A percentile compares a stretch with the other conserved stretches of the same genome.
phyloP scores from a whole-genome alignment of 2,888 invertebrate genomes.

The Oscheius onirici region DNA sequence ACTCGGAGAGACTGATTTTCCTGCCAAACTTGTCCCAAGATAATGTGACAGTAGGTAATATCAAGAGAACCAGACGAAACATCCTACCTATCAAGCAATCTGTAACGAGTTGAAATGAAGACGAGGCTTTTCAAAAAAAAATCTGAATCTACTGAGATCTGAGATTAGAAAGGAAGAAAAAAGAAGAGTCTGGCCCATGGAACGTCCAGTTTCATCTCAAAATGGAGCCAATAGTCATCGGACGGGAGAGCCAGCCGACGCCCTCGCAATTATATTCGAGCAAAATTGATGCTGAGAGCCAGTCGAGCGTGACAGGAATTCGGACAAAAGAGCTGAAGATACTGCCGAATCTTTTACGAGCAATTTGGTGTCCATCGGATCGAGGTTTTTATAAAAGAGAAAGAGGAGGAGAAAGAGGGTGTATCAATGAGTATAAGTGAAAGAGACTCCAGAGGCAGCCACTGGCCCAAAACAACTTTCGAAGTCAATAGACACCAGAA shows the following conservation, averaged over 20 bases:
- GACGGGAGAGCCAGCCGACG: neutral
- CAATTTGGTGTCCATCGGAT: neutral
- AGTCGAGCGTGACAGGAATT: neutral
- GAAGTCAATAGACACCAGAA: neutral
- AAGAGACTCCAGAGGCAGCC: neutral
- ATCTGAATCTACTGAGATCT: too few species aligned
- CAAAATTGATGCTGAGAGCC: slow-evolving; percentile 11
- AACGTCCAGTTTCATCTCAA: slow-evolving; percentile 2
- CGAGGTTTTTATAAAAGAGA: neutral
- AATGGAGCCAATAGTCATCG: slow-evolving; percentile 7
- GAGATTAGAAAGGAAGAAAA: neutral
- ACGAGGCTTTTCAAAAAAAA: too few species aligned
- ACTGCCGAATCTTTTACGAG: neutral
- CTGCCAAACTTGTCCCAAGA: slow-evolving; percentile 28
- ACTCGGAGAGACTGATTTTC: slow-evolving; percentile 26
- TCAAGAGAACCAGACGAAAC: neutral
- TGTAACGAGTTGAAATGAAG: too few species aligned
- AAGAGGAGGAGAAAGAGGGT: neutral
- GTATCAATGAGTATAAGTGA: neutral
- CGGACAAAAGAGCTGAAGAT: neutral
- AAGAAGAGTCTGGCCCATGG: neutral
- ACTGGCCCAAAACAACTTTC: neutral
- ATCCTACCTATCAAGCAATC: too few species aligned
- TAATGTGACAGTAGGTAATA: neutral
- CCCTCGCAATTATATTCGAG: slow-evolving; percentile 18